These are phyloP conservation scores for Himalopsyche anomala DNA, from an alignment of 2,888 invertebrate species.

Conservation along the genomic window DNA sequence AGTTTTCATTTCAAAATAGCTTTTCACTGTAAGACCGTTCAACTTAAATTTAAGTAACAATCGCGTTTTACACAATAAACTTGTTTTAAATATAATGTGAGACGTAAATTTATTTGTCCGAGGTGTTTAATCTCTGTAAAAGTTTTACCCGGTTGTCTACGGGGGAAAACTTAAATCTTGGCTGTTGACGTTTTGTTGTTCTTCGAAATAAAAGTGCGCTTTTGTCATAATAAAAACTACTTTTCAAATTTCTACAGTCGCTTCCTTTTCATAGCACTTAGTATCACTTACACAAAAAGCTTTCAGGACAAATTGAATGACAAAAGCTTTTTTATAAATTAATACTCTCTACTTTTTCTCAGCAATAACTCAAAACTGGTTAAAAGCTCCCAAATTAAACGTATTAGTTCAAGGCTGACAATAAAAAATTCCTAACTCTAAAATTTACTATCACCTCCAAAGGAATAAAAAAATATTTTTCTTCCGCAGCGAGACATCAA, in stretches of 20 bases:
- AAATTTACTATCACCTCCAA: too few species aligned
- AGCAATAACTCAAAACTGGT: too few species aligned
- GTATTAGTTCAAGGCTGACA: too few species aligned
- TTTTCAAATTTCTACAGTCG: conserved; percentile 9
- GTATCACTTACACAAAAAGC: conserved; percentile 27
- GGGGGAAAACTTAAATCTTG: conserved; percentile 15
- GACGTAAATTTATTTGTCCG: conserved; percentile 12
- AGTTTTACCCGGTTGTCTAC: conserved; percentile 16
- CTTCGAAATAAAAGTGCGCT: conserved; percentile 21
- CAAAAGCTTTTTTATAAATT: neutral
- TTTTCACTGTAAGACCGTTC: neutral
- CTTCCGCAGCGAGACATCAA: too few species aligned
- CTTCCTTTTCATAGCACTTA: conserved; percentile 27
- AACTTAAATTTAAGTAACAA: neutral
- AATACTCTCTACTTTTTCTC: too few species aligned
- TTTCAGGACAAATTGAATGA: conserved; percentile 17
- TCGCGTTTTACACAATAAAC: neutral
- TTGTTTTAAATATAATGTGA: neutral
- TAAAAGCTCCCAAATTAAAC: too few species aligned
- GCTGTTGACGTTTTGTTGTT: conserved; percentile 39
- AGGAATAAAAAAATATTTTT: too few species aligned
- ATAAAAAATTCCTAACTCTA: too few species aligned
- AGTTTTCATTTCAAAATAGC: neutral
- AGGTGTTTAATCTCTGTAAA: conserved; percentile 27
- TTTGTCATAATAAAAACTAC: conserved; percentile 37